Evolutionary conservation across 2,797 vertebrate genomes (phyloP), one percentile per base, ranked within the genome.

Genomic region (Crossoptilon crossoptilon): DNA sequence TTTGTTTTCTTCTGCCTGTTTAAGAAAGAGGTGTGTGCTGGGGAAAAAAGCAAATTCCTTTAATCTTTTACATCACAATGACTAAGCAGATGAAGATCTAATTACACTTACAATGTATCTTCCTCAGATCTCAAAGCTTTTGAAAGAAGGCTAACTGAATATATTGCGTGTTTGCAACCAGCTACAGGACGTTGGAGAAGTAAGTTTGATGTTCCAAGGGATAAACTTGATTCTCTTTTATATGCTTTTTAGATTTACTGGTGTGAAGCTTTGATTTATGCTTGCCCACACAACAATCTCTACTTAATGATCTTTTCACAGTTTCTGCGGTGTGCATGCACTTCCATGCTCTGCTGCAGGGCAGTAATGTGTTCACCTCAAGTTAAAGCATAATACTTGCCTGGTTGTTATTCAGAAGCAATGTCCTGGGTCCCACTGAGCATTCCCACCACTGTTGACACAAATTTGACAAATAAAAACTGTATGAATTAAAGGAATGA

Each of bases 111-210:
- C 43, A 95, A 9, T n/a, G 53, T 48, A 85, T 93, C 74, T n/a
- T 95, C 95, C 63, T 70, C 96, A 99, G 99, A 99, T 97, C 98
- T 99, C 86, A 99, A 99, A 98, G 99, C 99, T 77, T 99, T 99
- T 97, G 99, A 99, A 97, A 99, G 99, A 97, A 98, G 99, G 97
- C 96, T 99, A 95, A 99, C 99, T 39, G 99, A 99, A 94, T 99
- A 99, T 94, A 99, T 99, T 75, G 99, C 99, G 84, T 99, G 99
- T 97, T 98, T 99, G 96, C 99, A 99, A 95, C 99, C 99, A 87
- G 99, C 99, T 64, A 99, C 99, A 66, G 99, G 99, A 96, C 98
- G 99, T 90, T 99, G 99, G 99, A 98, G 99, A 98, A 99, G 99
- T 99, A 98, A 99, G 99, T 99, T 55, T 18, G 53, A 39, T 77